phyloP scores from a whole-genome alignment of 2,797 vertebrate genomes.

The Clangula hyemalis region DNA sequence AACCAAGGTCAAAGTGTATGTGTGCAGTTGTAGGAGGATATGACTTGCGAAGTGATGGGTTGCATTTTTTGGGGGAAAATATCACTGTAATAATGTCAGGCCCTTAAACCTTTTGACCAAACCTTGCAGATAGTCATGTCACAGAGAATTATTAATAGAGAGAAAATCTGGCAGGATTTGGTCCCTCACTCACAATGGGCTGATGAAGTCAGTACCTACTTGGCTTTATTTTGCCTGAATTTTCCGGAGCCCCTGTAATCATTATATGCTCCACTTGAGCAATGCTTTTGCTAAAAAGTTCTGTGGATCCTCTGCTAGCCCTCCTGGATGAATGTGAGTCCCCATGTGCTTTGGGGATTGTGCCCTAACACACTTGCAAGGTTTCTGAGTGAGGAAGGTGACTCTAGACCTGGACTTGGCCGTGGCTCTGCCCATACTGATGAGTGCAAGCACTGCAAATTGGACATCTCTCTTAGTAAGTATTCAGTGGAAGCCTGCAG shows the following conservation, averaged over 20 bases:
- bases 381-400: neutral
- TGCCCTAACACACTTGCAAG: neutral
- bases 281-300: neutral
- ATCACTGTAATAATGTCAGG: neutral
- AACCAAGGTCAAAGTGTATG: neutral
- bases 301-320: neutral
- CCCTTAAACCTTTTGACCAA: neutral
- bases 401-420: fast-evolving
- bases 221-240: neutral
- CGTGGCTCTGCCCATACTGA: neutral
- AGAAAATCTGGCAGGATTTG: neutral
- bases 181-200: neutral
- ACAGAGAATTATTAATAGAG: neutral
- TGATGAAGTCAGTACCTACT: neutral
- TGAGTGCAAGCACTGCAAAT: neutral
- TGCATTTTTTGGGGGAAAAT: neutral
- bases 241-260: neutral
- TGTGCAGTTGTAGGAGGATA: neutral
- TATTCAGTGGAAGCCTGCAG: neutral
- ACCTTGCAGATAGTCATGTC: neutral
- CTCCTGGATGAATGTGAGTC: neutral
- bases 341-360: neutral
- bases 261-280: neutral
- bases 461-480: neutral
- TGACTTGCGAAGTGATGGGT: fast-evolving